phyloP scores from a whole-genome alignment of 2,113 vertebrate genomes.

The Boleophthalmus pectinirostris region DNA sequence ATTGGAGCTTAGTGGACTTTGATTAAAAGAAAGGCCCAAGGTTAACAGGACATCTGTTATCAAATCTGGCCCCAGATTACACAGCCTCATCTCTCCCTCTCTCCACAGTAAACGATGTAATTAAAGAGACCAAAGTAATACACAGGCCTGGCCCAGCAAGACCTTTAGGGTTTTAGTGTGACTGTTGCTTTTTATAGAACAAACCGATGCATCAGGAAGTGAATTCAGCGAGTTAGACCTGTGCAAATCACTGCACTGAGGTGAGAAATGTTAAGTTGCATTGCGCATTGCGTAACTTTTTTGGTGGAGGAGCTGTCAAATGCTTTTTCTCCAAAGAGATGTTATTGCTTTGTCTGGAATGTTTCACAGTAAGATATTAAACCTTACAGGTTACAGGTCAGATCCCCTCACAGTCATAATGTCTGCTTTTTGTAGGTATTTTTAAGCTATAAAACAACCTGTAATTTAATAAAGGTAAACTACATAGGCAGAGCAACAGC shows the following conservation, averaged over 20 bases:
- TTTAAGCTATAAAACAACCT: too few species aligned
- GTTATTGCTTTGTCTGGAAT: too few species aligned
- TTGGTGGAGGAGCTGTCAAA: too few species aligned
- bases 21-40: constrained; percentile 74
- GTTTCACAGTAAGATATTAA: too few species aligned
- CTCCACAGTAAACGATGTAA: constrained; percentile 61
- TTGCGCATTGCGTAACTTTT: too few species aligned
- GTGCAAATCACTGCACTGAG: background rate
- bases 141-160: constrained; percentile 42
- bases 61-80: constrained; percentile 75
- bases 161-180: constrained; percentile 24
- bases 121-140: constrained; percentile 57
- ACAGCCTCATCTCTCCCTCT: constrained; percentile 60
- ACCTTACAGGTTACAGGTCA: too few species aligned
- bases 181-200: background rate
- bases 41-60: constrained; percentile 74
- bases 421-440: too few species aligned
- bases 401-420: too few species aligned
- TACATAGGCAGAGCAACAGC: too few species aligned
- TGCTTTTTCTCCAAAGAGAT: too few species aligned
- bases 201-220: background rate
- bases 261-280: too few species aligned
- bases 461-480: too few species aligned
- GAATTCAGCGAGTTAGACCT: background rate
- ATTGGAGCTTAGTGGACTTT: constrained; percentile 72